phyloP scores from a whole-genome alignment of 2,888 invertebrate species.

The Callyntrura sp. region DNA sequence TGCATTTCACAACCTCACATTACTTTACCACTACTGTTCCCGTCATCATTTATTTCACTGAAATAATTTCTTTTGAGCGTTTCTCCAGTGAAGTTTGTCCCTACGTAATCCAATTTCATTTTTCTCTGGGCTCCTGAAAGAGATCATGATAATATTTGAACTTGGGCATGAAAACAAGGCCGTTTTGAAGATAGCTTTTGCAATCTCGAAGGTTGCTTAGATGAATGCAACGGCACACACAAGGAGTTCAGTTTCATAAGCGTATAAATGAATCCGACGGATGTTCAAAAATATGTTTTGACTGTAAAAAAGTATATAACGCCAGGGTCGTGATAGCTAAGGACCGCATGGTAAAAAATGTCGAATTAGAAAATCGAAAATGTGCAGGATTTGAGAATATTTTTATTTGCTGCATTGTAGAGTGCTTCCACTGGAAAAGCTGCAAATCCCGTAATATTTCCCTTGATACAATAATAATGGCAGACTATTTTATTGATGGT shows the following conservation, averaged over 20 bases:
- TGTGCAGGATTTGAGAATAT: background rate
- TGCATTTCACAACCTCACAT: background rate
- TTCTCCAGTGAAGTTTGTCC: background rate
- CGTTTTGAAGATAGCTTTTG: background rate
- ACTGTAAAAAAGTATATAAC: background rate
- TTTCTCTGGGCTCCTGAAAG: too few species aligned
- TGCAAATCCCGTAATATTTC: background rate
- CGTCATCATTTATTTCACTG: too few species aligned
- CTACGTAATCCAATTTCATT: slow-evolving; percentile 6
- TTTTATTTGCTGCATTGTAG: background rate
- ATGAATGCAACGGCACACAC: too few species aligned
- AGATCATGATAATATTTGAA: slow-evolving; percentile 33
- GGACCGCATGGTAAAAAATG: background rate
- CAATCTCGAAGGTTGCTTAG: slow-evolving; percentile 12
- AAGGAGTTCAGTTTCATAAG: background rate
- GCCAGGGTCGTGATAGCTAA: background rate
- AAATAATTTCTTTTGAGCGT: background rate
- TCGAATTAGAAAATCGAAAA: background rate
- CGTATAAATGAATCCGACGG: background rate
- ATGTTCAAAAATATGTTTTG: background rate
- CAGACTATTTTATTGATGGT: background rate
- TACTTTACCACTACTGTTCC: too few species aligned
- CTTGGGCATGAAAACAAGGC: background rate
- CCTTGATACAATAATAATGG: slow-evolving; percentile 24
- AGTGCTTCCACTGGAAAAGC: background rate